Evolutionary conservation across 2,797 vertebrate species (phyloP).

Genomic region (Fundulus diaphanus): DNA sequence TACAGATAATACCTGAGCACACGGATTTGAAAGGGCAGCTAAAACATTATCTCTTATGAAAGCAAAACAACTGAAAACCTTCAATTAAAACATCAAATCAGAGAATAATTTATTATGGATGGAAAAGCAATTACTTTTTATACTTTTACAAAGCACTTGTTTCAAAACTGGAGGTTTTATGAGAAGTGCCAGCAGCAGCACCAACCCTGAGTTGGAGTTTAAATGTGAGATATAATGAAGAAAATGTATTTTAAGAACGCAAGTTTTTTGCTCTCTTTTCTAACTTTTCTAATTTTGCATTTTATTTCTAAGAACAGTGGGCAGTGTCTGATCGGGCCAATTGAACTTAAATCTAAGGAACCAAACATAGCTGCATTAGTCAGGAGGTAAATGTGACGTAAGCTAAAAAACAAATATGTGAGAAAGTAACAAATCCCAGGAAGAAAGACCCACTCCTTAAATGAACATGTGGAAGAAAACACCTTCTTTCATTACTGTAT

Average conservation of each 20-base stretch:
- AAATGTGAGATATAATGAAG: not conserved
- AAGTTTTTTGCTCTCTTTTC: not conserved
- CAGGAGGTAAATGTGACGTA: not conserved
- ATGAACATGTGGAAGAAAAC: not conserved
- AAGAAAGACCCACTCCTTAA: no score
- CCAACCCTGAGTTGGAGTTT: not conserved
- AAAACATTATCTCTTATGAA: not conserved
- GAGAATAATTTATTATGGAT: not conserved
- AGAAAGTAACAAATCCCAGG: not conserved
- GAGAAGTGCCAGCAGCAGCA: not conserved
- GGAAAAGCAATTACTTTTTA: not conserved
- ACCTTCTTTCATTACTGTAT: not conserved
- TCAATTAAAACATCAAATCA: not conserved
- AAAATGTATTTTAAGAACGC: not conserved
- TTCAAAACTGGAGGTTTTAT: not conserved
- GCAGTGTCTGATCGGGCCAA: not conserved
- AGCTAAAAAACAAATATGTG: not conserved
- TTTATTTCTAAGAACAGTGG: not conserved
- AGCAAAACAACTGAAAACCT: not conserved
- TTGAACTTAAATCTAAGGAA: not conserved
- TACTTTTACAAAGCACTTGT: not conserved
- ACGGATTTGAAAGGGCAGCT: not conserved
- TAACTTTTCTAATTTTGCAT: not conserved
- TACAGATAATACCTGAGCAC: not conserved
- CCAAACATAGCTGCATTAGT: not conserved